Evolutionary conservation across 2,113 vertebrate species (phyloP).

Genomic region (Glaucomys volans): DNA sequence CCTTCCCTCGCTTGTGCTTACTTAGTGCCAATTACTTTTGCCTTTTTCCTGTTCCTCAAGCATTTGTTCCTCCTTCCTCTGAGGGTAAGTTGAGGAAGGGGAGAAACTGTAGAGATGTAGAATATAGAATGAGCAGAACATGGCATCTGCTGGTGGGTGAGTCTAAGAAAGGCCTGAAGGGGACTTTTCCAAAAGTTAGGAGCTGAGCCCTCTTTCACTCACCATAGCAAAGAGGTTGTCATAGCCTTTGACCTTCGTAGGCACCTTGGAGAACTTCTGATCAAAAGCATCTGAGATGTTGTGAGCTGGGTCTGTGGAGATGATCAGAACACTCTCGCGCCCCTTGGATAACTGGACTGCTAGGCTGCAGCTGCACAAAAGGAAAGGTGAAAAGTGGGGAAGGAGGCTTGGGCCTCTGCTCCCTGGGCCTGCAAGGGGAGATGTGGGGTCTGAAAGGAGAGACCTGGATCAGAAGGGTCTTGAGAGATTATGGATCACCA

Average conservation of each 20-base stretch:
- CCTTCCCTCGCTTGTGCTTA: background rate
- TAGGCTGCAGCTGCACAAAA: conserved; percentile 92
- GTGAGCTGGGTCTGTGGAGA: conserved; percentile 97
- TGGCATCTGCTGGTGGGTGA: background rate
- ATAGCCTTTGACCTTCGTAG: conserved; percentile 97
- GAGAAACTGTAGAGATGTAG: background rate
- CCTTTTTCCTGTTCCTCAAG: background rate
- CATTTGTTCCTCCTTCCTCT: background rate
- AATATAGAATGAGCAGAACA: background rate
- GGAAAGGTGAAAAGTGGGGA: background rate
- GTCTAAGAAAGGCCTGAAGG: background rate
- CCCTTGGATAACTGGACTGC: conserved; percentile 96
- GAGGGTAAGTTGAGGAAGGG: background rate
- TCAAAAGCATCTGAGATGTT: conserved; percentile 99
- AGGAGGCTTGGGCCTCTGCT: background rate
- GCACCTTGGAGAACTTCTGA: conserved; percentile 98
- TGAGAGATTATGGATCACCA: background rate
- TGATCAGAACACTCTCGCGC: conserved; percentile 98
- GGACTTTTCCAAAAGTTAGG: background rate
- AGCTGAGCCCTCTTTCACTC: conserved; percentile 73
- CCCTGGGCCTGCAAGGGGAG: background rate
- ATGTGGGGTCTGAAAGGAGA: background rate
- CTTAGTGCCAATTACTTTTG: background rate
- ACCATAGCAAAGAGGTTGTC: conserved; percentile 99
- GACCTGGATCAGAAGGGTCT: background rate